phyloP scores from a whole-genome alignment of 2,797 vertebrate species.

The Triplophysa bombifrons region DNA sequence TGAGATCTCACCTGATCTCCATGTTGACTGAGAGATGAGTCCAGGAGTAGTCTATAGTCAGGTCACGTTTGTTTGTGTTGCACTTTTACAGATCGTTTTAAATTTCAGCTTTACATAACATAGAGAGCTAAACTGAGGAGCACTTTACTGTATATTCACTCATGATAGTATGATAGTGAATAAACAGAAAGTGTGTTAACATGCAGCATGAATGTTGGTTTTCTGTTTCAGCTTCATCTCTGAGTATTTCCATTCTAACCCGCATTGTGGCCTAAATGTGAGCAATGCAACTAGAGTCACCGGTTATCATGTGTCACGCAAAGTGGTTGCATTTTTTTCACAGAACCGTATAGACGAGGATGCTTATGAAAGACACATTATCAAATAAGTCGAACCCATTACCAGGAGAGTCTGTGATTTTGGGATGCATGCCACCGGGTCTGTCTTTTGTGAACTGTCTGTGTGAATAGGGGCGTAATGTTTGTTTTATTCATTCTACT shows the following conservation, averaged over 20 bases:
- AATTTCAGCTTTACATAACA: background rate
- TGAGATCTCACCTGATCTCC: background rate
- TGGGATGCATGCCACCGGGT: background rate
- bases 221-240: conserved; percentile 1
- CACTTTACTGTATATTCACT: no score
- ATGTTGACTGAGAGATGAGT: background rate
- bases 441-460: conserved; percentile 8
- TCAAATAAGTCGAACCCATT: background rate
- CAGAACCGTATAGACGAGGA: no score
- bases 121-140: no score
- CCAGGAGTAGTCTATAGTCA: background rate
- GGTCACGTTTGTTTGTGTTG: background rate
- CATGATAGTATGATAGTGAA: no score
- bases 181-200: background rate
- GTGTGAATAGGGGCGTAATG: background rate
- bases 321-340: no score
- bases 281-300: no score
- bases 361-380: background rate
- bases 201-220: background rate
- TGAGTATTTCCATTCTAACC: background rate
- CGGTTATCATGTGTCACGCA: no score
- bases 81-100: background rate
- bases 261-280: background rate
- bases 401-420: conserved; percentile 20
- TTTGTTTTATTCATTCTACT: conserved; percentile 31